A percentile compares a stretch with the other conserved stretches of the same genome.
These are phyloP conservation scores for Cromileptes altivelis DNA, from an alignment of 2,113 vertebrate species.

Conservation along the genomic window DNA sequence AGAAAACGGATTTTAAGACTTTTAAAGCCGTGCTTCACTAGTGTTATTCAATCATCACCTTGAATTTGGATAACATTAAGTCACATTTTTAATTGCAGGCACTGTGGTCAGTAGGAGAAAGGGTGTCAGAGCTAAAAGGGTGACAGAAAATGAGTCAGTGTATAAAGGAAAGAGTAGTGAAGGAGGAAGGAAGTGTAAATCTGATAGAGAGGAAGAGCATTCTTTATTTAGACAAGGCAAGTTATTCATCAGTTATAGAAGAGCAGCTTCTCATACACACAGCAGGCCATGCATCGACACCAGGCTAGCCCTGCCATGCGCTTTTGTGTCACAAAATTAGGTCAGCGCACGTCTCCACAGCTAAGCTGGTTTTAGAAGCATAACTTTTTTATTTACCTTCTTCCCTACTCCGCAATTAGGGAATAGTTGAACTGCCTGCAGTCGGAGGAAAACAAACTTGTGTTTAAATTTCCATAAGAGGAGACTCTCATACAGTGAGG, in stretches of 20 bases:
- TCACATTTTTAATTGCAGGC: background rate
- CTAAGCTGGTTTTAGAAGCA: constrained; percentile 1
- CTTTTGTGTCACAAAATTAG: constrained; percentile 28
- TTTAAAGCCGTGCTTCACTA: background rate
- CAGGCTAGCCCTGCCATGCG: constrained; percentile 50
- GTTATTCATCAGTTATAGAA: constrained; percentile 33
- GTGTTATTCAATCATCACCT: background rate
- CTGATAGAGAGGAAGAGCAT: background rate
- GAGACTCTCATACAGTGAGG: background rate
- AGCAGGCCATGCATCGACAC: constrained; percentile 24
- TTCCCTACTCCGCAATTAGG: constrained; percentile 72
- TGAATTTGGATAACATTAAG: background rate
- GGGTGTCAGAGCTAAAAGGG: background rate
- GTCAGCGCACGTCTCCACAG: background rate
- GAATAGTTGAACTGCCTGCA: constrained; percentile 77
- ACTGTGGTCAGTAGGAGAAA: background rate
- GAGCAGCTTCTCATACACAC: background rate
- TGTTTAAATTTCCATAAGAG: constrained; percentile 15
- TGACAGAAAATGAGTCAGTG: background rate
- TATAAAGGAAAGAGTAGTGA: constrained; percentile 11
- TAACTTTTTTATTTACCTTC: constrained; percentile 67
- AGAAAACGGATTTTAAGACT: background rate
- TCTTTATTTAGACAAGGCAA: background rate
- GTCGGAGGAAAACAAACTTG: constrained; percentile 43
- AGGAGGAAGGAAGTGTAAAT: constrained; percentile 5